Evolutionary conservation across 2,888 invertebrate species (phyloP), one percentile per base, ranked within the genome.

Genomic region (Thelaira solivaga): DNA sequence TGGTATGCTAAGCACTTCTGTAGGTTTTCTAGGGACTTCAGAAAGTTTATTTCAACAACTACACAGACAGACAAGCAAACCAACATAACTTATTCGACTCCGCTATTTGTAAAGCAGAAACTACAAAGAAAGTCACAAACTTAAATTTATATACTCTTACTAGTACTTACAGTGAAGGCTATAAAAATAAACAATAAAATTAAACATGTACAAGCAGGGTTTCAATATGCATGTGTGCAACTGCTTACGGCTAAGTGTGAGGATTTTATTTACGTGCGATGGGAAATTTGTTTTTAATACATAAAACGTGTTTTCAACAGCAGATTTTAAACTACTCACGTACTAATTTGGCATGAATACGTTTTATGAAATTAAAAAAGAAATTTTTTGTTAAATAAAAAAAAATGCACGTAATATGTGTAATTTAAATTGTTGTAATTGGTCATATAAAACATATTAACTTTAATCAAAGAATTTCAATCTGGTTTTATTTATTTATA

Each of bases 361-460:
- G 29, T 2, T 26, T 20, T 41, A n/a, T n/a, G n/a, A n/a, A n/a
- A n/a, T 49, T 34, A 31, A 22, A 65, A 43, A 53, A 29, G 13
- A 41, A 31, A 31, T 67, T 53, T 29, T n/a, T 31, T 41, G n/a
- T 45, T 20, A 55, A 67, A 67, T 55, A 20, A 31, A 55, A 45
- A 67, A 67, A 45, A 49, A n/a, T n/a, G 24, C 57, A 59, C 57
- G 68, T 59, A 68, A 16, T 16, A 36, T 68, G 47, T 68, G 47
- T 29, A 29, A 13, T 47, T 59, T 59, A 29, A 68, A 36, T 39
- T 51, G 31, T 24, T 51, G 69, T 51, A 36, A 71, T 71, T 71
- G 62, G 45, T 53, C 43, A 53, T 53, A 72, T 18, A 55, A 62
- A 64, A 64, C 55, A 22, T 47, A 62, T 72, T 64, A 47, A 64